phyloP scores from a whole-genome alignment of 30 jellyfish, hydroid and myxozoan species.

The Turritopsis rubra region DNA sequence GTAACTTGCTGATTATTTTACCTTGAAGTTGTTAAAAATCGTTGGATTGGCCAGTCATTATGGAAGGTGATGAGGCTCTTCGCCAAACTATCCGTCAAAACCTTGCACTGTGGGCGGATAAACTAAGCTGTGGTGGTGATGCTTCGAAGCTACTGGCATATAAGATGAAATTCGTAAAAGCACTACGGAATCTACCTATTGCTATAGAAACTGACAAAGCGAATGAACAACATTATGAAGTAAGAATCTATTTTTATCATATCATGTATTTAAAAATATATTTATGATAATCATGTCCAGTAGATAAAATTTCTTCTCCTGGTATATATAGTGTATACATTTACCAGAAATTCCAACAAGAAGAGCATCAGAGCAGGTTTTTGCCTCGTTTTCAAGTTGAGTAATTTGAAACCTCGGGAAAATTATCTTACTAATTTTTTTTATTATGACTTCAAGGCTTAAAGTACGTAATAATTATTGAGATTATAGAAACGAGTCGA shows the following conservation, averaged over 20 bases:
- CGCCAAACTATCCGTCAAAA: slow-evolving; percentile 45
- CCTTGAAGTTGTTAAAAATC: neutral
- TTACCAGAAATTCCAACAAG: too few species aligned
- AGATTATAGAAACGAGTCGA: too few species aligned
- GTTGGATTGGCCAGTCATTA: neutral
- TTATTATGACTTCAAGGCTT: too few species aligned
- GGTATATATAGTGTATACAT: too few species aligned
- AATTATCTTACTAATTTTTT: too few species aligned
- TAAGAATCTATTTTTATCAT: neutral
- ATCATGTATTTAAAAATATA: neutral
- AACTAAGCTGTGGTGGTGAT: slow-evolving; percentile 62
- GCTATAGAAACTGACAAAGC: slow-evolving; percentile 66
- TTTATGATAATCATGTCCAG: too few species aligned
- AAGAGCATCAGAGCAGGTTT: too few species aligned
- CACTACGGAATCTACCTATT: slow-evolving; percentile 41
- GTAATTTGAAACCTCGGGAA: too few species aligned
- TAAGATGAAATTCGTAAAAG: slow-evolving; percentile 42
- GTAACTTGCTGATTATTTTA: neutral
- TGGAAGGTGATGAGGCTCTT: slow-evolving; percentile 53
- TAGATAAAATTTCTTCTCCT: too few species aligned
- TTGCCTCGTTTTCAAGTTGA: too few species aligned
- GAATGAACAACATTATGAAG: slow-evolving; percentile 76
- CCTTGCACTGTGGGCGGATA: slow-evolving; percentile 43
- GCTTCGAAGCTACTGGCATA: slow-evolving; percentile 51
- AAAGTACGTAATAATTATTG: too few species aligned